A percentile compares a stretch with the other conserved stretches of the same genome.
Evolutionary conservation across 2,888 invertebrate species (phyloP).

Genomic region (Temnothorax ravouxi): DNA sequence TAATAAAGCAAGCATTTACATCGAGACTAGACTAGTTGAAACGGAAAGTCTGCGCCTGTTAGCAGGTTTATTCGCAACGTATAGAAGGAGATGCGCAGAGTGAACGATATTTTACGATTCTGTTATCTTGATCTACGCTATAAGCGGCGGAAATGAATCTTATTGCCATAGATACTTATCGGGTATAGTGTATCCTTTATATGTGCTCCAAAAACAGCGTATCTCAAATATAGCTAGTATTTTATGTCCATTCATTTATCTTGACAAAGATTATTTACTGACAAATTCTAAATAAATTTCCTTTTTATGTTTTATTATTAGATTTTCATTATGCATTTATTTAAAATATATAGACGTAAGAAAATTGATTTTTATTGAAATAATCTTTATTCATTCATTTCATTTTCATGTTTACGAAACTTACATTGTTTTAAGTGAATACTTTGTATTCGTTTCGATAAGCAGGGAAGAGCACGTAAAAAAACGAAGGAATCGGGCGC

Average conservation of each 20-base stretch:
- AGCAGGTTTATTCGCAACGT: slow-evolving; percentile 7
- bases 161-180: neutral
- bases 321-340: neutral
- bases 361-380: neutral
- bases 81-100: slow-evolving; percentile 3
- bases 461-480: slow-evolving; percentile 7
- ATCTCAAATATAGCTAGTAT: neutral
- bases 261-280: neutral
- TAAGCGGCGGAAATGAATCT: neutral
- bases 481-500: slow-evolving; percentile 30
- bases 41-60: slow-evolving; percentile 58
- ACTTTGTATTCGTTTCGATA: slow-evolving; percentile 34
- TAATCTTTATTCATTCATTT: neutral
- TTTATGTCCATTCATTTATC: neutral
- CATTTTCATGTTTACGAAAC: neutral
- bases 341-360: neutral
- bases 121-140: slow-evolving; percentile 13
- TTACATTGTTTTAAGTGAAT: slow-evolving; percentile 9
- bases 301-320: neutral
- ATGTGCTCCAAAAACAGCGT: neutral
- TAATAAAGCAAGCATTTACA: slow-evolving; percentile 61
- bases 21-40: slow-evolving; percentile 49
- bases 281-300: neutral
- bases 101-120: slow-evolving; percentile 26
- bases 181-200: neutral